Base-by-base conservation (phyloP, 2,888 invertebrate genomes). In the Nomada fucata region DNA sequence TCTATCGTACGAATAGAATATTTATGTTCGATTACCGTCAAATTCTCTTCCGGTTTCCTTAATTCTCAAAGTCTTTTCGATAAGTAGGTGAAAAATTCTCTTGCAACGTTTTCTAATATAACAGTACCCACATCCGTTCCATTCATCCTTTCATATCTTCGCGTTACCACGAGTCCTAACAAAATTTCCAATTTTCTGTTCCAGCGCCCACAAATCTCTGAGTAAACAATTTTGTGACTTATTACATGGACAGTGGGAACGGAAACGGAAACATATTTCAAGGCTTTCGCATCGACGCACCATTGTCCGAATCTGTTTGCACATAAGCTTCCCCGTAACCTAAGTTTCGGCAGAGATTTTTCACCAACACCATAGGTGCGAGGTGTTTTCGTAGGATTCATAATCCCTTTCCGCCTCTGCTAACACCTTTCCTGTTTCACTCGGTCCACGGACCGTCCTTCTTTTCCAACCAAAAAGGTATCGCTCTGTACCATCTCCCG, bases 311-410 rank as follows among this genome's bases (percentile, higher is more conserved):
- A 10, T n/a, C 10, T 79, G 77, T 63, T 71, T 68, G 57, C 59
- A 10, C 11, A 20, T 20, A 42, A 77, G 50, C 67, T 29, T 9
- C 23, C 57, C 55, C 57, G 26, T 47, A 15, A 15, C 47, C 47
- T 13, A 47, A 26, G 7, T n/a, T 18, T 44, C 29, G 9, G 0
- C 10, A 18, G 60, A 60, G 75, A 79, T 64, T 80, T 79, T 79
- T 72, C 42, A 2, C 2, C 29, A 20, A 65, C 80, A 23, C 42
- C 72, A 47, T 79, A 85, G 82, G 83, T 84, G 83, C 55, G 42
- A 86, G 72, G 64, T 90, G 84, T 88, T 90, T 89, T 88, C 63
- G 72, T 90, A 88, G 82, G 86, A 85, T 57, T 81, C 26, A 29
- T 87, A 85, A 89, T 86, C 86, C 85, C 44, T 63, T 79, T 73